Evolutionary conservation across 1,140 invertebrate species (phyloP), one percentile per base, ranked within the genome.

Genomic region (Hormaphis cornu): DNA sequence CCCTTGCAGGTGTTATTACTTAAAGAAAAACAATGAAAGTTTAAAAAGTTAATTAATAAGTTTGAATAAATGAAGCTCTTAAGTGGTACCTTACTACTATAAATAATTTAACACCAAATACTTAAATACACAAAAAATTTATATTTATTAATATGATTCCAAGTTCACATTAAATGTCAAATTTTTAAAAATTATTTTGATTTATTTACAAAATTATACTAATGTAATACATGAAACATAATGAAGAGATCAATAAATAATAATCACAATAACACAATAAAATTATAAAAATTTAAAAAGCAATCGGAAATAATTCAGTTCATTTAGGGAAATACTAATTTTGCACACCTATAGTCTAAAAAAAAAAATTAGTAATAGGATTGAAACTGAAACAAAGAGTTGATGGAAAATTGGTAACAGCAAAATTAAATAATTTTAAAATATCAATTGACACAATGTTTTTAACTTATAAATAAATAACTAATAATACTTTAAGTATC

Each of bases 161-260:
- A n/a, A n/a, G n/a, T n/a, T n/a, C n/a, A n/a, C n/a, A 20, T 54
- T n/a, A 54, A n/a, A 33, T 33, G 7, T 54, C n/a, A n/a, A 2
- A 6, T 54, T 20, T 54, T 4, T 35, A 33, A 12, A 20, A 35
- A 20, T 20, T 9, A 7, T 22, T 26, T 20, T 35, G 52, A 35
- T 54, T 33, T 54, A 54, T 54, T 54, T 54, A 54, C 52, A 54
- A 18, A 18, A 33, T 33, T 12, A 54, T 35, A 20, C 33, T 33
- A 30, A 9, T n/a, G 14, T 54, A 54, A 14, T 54, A 54, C 2
- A 18, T 35, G 5, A 54, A 54, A 14, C 18, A 33, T 33, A 40
- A 16, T 40, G 33, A 58, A 58, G 54, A 58, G 54, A 58, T 58
- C 54, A 58, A 58, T 20, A 24, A 58, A 24, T 18, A n/a, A 40